Conservation (phyloP, 2,797 vertebrate species). For the Poliocrania exsul region DNA sequence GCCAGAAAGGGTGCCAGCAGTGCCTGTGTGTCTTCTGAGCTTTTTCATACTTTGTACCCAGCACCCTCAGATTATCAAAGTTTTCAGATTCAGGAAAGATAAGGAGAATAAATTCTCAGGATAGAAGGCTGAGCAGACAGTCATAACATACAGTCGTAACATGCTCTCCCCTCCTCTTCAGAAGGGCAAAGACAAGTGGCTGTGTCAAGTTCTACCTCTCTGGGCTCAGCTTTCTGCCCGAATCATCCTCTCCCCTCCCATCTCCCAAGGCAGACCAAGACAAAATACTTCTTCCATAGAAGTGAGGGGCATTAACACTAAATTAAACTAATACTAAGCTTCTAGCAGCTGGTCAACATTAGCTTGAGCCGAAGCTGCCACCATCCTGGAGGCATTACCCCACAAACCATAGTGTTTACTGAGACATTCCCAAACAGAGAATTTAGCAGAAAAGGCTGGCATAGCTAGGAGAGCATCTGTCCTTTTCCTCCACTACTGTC, state of each 20-base stretch:
- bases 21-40: background rate
- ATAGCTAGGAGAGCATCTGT: background rate
- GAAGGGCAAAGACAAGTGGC: background rate
- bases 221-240: background rate
- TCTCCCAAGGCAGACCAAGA: background rate
- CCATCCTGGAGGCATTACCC: background rate
- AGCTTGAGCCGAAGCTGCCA: background rate
- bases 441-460: rapidly evolving
- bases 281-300: background rate
- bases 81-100: background rate
- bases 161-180: background rate
- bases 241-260: too few species aligned
- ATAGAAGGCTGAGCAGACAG: background rate
- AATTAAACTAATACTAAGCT: background rate
- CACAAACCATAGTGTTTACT: rapidly evolving
- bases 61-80: rapidly evolving
- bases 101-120: background rate
- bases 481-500: background rate
- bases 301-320: background rate
- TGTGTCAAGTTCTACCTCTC: rapidly evolving
- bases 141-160: rapidly evolving
- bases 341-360: background rate
- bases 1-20: rapidly evolving
- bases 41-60: background rate
- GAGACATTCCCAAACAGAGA: background rate